Percentiles rank a stretch among this genome's conserved stretches.
Evolutionary conservation across 2,113 vertebrate genomes (phyloP).

Genomic region (Microcebus lehilahytsara): DNA sequence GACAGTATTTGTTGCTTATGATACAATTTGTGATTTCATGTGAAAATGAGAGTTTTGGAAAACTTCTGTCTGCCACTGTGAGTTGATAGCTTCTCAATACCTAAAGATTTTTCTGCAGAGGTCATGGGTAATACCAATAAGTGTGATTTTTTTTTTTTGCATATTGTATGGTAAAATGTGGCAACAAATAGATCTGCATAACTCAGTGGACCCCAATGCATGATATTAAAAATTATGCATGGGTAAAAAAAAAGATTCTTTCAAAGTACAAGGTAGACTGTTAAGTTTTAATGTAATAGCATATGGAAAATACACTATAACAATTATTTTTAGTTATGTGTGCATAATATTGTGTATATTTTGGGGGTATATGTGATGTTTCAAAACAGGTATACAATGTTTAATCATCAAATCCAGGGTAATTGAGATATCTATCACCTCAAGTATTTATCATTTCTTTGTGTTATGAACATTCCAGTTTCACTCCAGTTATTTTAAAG

Average conservation of each 20-base stretch:
- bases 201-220: not conserved
- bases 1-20: not conserved
- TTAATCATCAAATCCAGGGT: too few species aligned
- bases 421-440: too few species aligned
- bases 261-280: not conserved
- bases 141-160: not conserved
- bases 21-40: not conserved
- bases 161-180: not conserved
- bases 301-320: not conserved
- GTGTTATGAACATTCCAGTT: too few species aligned
- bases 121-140: not conserved
- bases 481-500: too few species aligned
- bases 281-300: not conserved
- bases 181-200: not conserved
- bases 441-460: too few species aligned
- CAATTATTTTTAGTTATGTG: not conserved
- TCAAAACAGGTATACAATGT: too few species aligned
- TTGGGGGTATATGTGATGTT: too few species aligned
- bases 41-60: not conserved
- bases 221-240: not conserved
- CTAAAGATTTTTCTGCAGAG: not conserved
- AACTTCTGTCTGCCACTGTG: not conserved
- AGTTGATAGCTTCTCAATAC: not conserved
- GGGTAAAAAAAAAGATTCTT: not conserved
- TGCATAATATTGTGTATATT: not conserved